Evolutionary conservation across 2,113 vertebrate species (phyloP), one percentile per base, ranked within the genome.

Genomic region (Sialia sialis): DNA sequence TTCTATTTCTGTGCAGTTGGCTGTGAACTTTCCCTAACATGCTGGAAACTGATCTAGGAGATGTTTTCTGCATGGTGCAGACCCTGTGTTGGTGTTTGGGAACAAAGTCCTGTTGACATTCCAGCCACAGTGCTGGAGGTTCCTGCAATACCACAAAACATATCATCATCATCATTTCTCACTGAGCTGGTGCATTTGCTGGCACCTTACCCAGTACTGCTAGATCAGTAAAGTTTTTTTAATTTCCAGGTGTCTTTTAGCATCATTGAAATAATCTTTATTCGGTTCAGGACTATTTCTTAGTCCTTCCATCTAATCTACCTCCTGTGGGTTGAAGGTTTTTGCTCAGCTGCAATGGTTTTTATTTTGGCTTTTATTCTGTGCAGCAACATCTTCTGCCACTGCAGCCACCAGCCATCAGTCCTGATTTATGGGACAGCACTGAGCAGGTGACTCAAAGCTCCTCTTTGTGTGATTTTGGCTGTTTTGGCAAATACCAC

Each of bases 361-460:
- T 43, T 43, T 43, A 43, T 43, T 43, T 17, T 43, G 41, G 41
- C 7, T 43, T 43, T 43, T 43, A 43, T 43, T 43, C 41, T 4
- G 0, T 76, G 62, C 41, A 49, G 43, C 27, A 74, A 2, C 54
- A 51, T 48, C 44, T 54, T 36, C 59, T 69, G 77, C 29, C 39
- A 15, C 54, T 38, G n/a, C 36, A 49, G 64, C 64, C 76, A 69
- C 22, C 54, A 91, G 67, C 23, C 44, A 39, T 19, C 18, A 1
- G 43, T 76, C n/a, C 78, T n/a, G 29, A 34, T 18, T 46, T 39
- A 13, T 0, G 0, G 29, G 21, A 0, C 2, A 82, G 66, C 2
- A 2, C n/a, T 0, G 9, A 52, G 34, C 8, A 8, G 29, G 16
- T 29, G 23, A 84, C 39, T 75, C 55, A 46, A 73, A 89, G 82